Base-by-base conservation (phyloP, 2,888 invertebrate genomes). In the Podotricha telesiphe region DNA sequence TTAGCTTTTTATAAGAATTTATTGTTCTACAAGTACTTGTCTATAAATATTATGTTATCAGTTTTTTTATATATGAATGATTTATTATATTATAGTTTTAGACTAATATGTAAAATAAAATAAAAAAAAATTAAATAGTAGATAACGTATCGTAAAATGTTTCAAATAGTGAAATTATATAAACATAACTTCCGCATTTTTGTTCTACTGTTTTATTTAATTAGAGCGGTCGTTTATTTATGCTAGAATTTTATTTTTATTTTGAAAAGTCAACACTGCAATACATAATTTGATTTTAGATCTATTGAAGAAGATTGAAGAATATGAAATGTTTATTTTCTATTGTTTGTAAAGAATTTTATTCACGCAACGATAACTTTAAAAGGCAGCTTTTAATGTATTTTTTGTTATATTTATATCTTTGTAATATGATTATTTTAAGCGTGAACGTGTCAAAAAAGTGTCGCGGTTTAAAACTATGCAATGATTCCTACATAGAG, bases 1-100 rank as follows among this genome's bases (percentile, higher is more conserved):
- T 53, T 28, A 22, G 22, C 40, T 11, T 65, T 48, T 62, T 45
- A 22, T n/a, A 59, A 22, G 22, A 22, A 45, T 45, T 45, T 59
- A 11, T 22, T 45, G 11, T 11, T 45, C 6, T 20, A 58, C 15
- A 40, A 42, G 20, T 59, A 59, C 15, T 4, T 10, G 11, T 37
- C 1, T 17, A 11, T 8, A 7, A 53, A 53, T 8, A 28, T 8
- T 28, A 0, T 28, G 8, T 8, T 28, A 28, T 1, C 11, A 11
- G 10, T 7, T 17, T 47, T 17, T 17, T 45, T 6, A 11, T 47
- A 47, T 47, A 17, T 47, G 6, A 8, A 17, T 2, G 1, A 8
- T 2, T 42, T 42, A 42, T 13, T 42, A 42, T 37, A 10, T 11
- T 17, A 17, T 17, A 47, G 47, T 17, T 47, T 47, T 47, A 47